These are phyloP conservation scores for Mormyrus iriodes DNA, from an alignment of 2,113 vertebrate species.

Conservation along the genomic window DNA sequence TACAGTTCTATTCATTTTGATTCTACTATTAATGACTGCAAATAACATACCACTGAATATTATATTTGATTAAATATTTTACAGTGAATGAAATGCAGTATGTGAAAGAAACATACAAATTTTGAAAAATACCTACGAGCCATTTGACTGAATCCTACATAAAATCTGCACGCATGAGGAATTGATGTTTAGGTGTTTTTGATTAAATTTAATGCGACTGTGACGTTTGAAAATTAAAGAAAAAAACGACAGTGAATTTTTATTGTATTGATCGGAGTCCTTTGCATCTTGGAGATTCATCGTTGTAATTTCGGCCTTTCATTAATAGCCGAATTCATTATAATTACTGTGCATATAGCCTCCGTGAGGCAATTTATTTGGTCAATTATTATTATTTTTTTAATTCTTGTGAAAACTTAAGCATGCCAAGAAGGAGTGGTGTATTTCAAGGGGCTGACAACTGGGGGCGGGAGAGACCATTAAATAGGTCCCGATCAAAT, in stretches of 20 bases:
- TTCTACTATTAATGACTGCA: background rate
- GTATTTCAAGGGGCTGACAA: background rate
- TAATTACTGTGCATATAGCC: background rate
- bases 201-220: background rate
- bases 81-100: background rate
- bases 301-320: background rate
- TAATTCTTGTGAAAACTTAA: background rate
- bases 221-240: background rate
- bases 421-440: background rate
- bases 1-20: background rate
- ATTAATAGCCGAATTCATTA: background rate
- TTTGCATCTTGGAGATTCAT: background rate
- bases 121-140: background rate
- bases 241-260: background rate
- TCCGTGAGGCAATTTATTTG: background rate
- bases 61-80: background rate
- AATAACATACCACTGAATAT: background rate
- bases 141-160: background rate
- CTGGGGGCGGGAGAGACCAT: background rate
- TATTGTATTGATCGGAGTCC: background rate
- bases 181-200: background rate
- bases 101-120: background rate
- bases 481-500: background rate
- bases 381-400: background rate
- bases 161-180: background rate